Evolutionary conservation across 2,888 invertebrate species (phyloP).

Genomic region (Drosophila pegasa): DNA sequence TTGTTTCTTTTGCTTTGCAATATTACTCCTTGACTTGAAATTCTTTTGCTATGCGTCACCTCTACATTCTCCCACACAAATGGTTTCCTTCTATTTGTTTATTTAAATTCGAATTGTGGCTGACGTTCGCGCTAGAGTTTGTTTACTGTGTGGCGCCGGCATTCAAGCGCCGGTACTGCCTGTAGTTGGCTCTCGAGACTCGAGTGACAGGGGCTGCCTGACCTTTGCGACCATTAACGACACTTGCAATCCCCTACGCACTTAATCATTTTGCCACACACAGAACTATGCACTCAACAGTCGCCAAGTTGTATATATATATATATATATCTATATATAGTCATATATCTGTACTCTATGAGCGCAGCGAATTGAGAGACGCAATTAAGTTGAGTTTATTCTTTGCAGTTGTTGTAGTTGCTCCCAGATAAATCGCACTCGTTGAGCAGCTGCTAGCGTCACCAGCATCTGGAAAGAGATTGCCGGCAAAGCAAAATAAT

Average conservation of each 20-base stretch:
- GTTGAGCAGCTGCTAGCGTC: slow-evolving; percentile 51
- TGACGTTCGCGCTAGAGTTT: slow-evolving; percentile 43
- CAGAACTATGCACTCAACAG: slow-evolving; percentile 19
- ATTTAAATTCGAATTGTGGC: slow-evolving; percentile 24
- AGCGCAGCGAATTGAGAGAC: slow-evolving; percentile 26
- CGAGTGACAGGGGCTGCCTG: slow-evolving; percentile 27
- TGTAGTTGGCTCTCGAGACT: slow-evolving; percentile 5
- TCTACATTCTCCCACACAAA: neutral
- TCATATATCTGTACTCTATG: slow-evolving; percentile 1
- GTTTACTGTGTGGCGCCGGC: slow-evolving; percentile 46
- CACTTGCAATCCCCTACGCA: slow-evolving; percentile 26
- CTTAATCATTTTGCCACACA: slow-evolving; percentile 37
- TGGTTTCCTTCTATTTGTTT: slow-evolving; percentile 33
- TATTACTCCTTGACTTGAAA: neutral
- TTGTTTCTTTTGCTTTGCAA: neutral
- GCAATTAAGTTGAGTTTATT: slow-evolving; percentile 23
- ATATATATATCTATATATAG: neutral
- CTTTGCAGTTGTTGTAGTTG: neutral
- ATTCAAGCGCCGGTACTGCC: slow-evolving; percentile 5
- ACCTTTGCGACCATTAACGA: slow-evolving; percentile 39
- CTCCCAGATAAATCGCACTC: slow-evolving; percentile 18
- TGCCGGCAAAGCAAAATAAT: slow-evolving; percentile 30
- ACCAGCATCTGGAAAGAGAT: slow-evolving; percentile 35
- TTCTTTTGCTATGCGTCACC: slow-evolving; percentile 36
- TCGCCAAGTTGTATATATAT: neutral